Evolutionary conservation across 1,140 invertebrate genomes (phyloP), one percentile per base, ranked within the genome.

Genomic region (Diplogasteroides magnus): DNA sequence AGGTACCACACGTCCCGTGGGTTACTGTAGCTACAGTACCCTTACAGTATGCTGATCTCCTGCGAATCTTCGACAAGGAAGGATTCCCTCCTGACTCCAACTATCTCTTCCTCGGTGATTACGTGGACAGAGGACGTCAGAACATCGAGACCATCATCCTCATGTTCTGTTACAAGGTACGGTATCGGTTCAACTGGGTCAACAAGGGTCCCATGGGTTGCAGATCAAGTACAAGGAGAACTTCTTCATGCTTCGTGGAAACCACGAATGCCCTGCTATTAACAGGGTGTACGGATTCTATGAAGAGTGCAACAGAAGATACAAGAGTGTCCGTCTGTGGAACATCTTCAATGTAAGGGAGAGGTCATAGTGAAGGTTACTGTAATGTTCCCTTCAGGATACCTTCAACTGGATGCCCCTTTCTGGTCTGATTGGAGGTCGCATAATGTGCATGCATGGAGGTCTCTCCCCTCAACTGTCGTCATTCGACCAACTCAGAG

Each of bases 381-480:
- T 15, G 29, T 27, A 28, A 13, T 64, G n/a, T 29, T 37, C 29
- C 29, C 14, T 67, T 48, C 85, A 84, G 79, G 86, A 86, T 74
- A 85, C 85, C 72, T 77, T 77, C 73, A 67, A 77, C 60, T 71
- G 67, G 63, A 71, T 77, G 73, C 76, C 76, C 1, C 63, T 77
- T 1, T 93, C 91, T 63, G 92, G 91, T 58, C 91, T 94, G 77
- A 90, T 91, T 74, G 90, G 91, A 78, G 89, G 91, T 81, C 90
- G 90, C 83, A 91, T 91, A 77, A 90, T 91, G 83, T 91, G 90
- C 83, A 90, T 89, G 83, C 90, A 91, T 77, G 90, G 90, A 37
- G 90, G 90, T 27, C 86, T 91, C 14, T 90, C 90, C 78, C 90
- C 90, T 26, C 90, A 91, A 82, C 82, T 92, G 23, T 65, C 71